Evolutionary conservation across 2,113 vertebrate species (phyloP).

Genomic region (western clawed frog (Xenopus tropicalis)): DNA sequence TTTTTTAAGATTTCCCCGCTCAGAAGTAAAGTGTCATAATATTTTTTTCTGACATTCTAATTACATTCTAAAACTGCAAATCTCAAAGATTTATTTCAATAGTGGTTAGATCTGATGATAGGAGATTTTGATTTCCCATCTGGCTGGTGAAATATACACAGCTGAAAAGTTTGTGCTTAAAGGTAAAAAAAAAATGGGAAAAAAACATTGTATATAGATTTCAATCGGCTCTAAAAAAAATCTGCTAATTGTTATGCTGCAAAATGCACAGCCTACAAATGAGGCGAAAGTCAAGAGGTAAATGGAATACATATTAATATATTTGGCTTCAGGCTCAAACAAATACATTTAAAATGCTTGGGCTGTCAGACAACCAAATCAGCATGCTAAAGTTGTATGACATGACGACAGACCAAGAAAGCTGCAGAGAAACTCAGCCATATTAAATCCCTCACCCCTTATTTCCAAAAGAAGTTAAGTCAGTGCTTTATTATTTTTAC

Average conservation of each 20-base stretch:
- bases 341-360: slow-evolving; percentile 14
- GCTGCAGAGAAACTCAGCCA: slow-evolving; percentile 12
- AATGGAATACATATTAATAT: slow-evolving; percentile 40
- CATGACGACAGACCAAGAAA: slow-evolving; percentile 33
- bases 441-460: neutral
- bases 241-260: slow-evolving; percentile 40
- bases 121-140: slow-evolving; percentile 52
- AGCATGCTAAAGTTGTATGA: slow-evolving; percentile 41
- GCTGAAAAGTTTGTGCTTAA: slow-evolving; percentile 5
- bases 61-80: slow-evolving; percentile 37
- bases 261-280: slow-evolving; percentile 46
- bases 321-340: slow-evolving; percentile 46
- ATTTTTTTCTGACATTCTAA: slow-evolving; percentile 37
- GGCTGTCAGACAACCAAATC: slow-evolving; percentile 34
- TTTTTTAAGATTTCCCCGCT: slow-evolving; percentile 38
- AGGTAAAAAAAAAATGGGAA: slow-evolving; percentile 4
- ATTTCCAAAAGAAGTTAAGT: neutral
- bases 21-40: slow-evolving; percentile 32
- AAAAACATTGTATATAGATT: slow-evolving; percentile 41
- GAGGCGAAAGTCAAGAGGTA: slow-evolving; percentile 25
- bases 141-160: slow-evolving; percentile 43
- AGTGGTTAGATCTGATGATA: slow-evolving; percentile 29
- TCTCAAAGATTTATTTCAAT: slow-evolving; percentile 41
- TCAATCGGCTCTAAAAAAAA: slow-evolving; percentile 34
- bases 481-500: neutral